Percentiles rank a stretch among this genome's conserved stretches.
Evolutionary conservation across 2,797 vertebrate species (phyloP).

Genomic region (Spea hammondii): DNA sequence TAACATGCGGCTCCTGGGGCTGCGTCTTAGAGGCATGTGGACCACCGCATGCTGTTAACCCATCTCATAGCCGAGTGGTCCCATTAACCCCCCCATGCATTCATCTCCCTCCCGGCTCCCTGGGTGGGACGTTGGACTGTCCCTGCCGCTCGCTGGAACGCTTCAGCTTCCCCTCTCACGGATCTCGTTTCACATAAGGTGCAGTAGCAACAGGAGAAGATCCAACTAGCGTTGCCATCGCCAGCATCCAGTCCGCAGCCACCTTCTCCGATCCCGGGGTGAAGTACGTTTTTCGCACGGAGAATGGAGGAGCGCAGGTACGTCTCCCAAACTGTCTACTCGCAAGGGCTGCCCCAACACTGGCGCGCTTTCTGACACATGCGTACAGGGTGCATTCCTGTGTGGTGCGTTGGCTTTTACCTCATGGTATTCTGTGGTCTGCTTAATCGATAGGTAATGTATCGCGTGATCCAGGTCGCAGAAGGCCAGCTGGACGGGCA

Average conservation of each 20-base stretch:
- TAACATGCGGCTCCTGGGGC: not conserved
- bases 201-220: constrained; percentile 87
- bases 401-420: not conserved
- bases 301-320: constrained; percentile 87
- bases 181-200: constrained; percentile 63
- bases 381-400: too few relatives aligned
- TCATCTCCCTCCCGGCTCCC: too few relatives aligned
- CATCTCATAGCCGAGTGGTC: too few relatives aligned
- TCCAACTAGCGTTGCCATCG: constrained; percentile 79
- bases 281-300: constrained; percentile 91
- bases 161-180: not conserved
- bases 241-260: constrained; percentile 86
- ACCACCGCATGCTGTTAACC: too few relatives aligned
- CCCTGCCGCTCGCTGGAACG: not conserved
- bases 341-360: not conserved
- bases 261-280: constrained; percentile 88
- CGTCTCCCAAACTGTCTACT: constrained; percentile 43
- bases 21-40: too few relatives aligned
- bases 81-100: too few relatives aligned
- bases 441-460: constrained; percentile 79
- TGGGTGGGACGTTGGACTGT: not conserved
- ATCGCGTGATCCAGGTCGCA: constrained; percentile 90
- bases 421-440: too few relatives aligned
- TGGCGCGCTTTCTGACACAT: too few relatives aligned
- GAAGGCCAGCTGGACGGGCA: constrained; percentile 90